Conservation (phyloP, 1,140 invertebrate genomes). For the Drosophila burlai region DNA sequence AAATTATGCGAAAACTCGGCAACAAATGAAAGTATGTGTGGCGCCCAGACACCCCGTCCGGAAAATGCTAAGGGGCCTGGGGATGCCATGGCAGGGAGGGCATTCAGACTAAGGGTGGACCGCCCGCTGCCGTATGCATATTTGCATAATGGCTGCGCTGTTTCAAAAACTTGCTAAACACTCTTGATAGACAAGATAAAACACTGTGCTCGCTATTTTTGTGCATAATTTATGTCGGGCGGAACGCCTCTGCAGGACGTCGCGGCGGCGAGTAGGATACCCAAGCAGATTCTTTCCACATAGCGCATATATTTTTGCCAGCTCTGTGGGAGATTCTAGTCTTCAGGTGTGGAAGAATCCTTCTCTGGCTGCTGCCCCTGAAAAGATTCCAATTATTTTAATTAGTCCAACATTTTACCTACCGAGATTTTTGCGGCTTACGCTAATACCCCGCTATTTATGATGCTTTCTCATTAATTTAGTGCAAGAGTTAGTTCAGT, state of each 20-base stretch:
- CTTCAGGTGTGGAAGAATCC: constrained; percentile 6
- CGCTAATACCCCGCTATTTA: constrained; percentile 7
- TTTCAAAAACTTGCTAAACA: constrained; percentile 83
- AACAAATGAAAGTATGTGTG: constrained; percentile 58
- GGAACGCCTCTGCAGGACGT: constrained; percentile 18
- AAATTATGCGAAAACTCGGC: constrained; percentile 69
- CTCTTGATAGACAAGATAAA: constrained; percentile 84
- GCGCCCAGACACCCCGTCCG: constrained; percentile 14
- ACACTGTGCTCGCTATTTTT: constrained; percentile 77
- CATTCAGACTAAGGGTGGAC: constrained; percentile 15
- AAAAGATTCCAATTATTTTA: constrained; percentile 74
- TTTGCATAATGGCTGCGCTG: constrained; percentile 82
- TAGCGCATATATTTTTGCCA: constrained; percentile 49
- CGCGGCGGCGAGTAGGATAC: not conserved
- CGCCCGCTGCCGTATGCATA: constrained; percentile 73
- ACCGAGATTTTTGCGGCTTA: constrained; percentile 51
- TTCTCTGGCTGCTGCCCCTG: not conserved
- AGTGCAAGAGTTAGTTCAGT: not conserved
- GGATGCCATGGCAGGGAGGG: not conserved
- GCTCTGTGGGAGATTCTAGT: constrained; percentile 14
- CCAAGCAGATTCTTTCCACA: constrained; percentile 7
- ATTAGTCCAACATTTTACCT: constrained; percentile 57
- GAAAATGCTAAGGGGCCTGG: not conserved
- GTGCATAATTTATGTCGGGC: constrained; percentile 76
- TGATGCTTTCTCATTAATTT: constrained; percentile 3